Evolutionary conservation across 2,797 vertebrate genomes (phyloP).

Genomic region (Harpagifer antarcticus): DNA sequence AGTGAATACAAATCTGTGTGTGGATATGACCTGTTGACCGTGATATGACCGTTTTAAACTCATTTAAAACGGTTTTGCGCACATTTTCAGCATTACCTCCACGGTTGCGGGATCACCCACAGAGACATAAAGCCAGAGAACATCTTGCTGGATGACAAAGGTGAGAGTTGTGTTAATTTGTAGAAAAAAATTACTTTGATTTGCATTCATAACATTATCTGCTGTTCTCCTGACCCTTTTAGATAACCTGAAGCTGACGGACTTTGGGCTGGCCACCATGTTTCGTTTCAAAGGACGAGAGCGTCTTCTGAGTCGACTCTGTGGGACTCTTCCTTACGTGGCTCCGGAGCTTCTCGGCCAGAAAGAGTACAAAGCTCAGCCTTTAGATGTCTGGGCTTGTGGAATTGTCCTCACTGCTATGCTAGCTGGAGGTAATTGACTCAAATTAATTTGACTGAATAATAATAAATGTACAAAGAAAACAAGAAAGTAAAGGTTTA

Average conservation of each 20-base stretch:
- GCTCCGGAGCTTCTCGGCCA: constrained; percentile 93
- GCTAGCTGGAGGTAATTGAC: constrained; percentile 91
- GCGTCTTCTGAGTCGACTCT: constrained; percentile 90
- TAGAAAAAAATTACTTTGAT: background rate
- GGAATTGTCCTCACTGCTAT: constrained; percentile 96
- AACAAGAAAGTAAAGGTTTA: too few relatives aligned
- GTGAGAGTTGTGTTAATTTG: constrained; percentile 66
- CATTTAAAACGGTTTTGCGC: too few relatives aligned
- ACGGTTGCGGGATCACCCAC: constrained; percentile 93
- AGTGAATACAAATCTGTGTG: constrained; percentile 62
- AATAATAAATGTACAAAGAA: too few relatives aligned
- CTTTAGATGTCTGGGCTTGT: constrained; percentile 96
- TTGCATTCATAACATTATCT: background rate
- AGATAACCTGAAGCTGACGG: constrained; percentile 95
- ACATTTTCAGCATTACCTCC: constrained; percentile 90
- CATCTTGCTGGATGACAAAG: constrained; percentile 94
- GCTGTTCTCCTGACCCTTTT: constrained; percentile 1
- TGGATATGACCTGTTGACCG: constrained; percentile 7
- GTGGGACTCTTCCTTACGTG: constrained; percentile 95
- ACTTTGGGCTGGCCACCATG: constrained; percentile 93
- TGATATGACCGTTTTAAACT: constrained; percentile 18
- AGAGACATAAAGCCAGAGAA: constrained; percentile 99
- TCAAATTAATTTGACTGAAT: too few relatives aligned
- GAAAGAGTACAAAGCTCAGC: constrained; percentile 90
- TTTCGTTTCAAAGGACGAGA: constrained; percentile 91